Evolutionary conservation across 2,888 invertebrate genomes (phyloP), one percentile per base, ranked within the genome.

Genomic region (Kuschelorhynchus macadamiae): DNA sequence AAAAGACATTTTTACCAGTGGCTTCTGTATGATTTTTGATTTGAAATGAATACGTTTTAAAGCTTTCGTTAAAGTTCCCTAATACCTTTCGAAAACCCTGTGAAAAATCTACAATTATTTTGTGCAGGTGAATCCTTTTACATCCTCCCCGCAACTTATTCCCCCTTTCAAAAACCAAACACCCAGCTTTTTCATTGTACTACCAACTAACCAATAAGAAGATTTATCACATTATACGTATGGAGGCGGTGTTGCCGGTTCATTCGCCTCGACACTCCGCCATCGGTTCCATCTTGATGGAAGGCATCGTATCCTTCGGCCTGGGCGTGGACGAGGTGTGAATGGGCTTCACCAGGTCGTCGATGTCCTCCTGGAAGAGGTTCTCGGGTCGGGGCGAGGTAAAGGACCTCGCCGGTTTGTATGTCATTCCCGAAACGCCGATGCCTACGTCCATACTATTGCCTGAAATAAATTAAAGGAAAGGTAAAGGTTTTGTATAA

Each of bases 221-320:
- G 36, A 7, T 81, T 81, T 82, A 83, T 83, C 83, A 82, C 82
- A 82, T 82, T 81, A 3, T 12, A 36, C 11, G 11, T 39, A n/a
- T 9, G 39, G 39, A 61, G 53, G 17, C 16, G 21, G 17, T 17
- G 57, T 25, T 14, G 36, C 16, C 21, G 44, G 7, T 32, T 70
- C 67, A 70, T 57, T 70, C 70, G 82, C 90, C 90, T 67, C 88
- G 87, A 77, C 88, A 88, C 79, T 88, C 89, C 67, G 89, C 87
- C 66, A 90, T 83, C 68, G 90, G 90, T 82, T 92, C 93, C 83
- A 92, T 86, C 85, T 92, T 92, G 72, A 92, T 91, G 39, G 71
- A 60, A 77, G 89, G 85, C 75, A 87, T 85, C 70, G 87, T 83
- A 75, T 85, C 85, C 79, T 88, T 84, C 71, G 84, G 79, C 76